Evolutionary conservation across 2,113 vertebrate genomes (phyloP), one percentile per base, ranked within the genome.

Genomic region (Corvus moneduloides): DNA sequence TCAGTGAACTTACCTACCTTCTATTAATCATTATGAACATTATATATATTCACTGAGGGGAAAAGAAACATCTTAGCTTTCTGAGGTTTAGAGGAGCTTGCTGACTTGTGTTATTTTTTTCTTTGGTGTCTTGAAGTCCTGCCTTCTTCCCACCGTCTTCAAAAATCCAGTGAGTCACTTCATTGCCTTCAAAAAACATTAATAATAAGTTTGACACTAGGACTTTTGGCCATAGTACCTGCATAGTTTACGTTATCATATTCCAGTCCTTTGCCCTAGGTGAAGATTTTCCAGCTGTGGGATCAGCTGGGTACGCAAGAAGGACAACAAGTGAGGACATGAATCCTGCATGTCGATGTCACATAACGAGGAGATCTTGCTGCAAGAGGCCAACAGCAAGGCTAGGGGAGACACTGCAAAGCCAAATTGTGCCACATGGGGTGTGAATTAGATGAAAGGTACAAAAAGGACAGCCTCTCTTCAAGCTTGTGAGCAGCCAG

Each of bases 281-380:
- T 67, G 52, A 54, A 89, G 46, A 52, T 63, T 90, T 93, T 81
- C 59, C 55, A 95, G 9, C 43, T 51, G 39, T 87, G 49, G 59
- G 75, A 44, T 51, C 68, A 39, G 64, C 76, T 0, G 0, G 0
- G 16, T 44, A 63, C 6, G 24, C 10, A 68, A 74, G 39, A 72
- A 77, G 15, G 27, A 10, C 16, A 64, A 56, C 37, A 78, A 74
- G 11, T 24, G 55, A 64, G 33, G 30, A 16, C 9, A 33, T 3
- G 26, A 83, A 43, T 19, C 39, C 17, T 6, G 13, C 54, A 33
- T 0, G 1, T 11, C 3, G 10, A 49, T 37, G 28, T 28, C 51
- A 52, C 8, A 4, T 0, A 0, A 77, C 2, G 33, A 67, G 16
- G 13, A 62, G 41, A 61, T 41, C 13, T 49, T 43, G 6, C 11